Evolutionary conservation across 2,888 invertebrate species (phyloP), one percentile per base, ranked within the genome.

Genomic region (Synergus itoensis): DNA sequence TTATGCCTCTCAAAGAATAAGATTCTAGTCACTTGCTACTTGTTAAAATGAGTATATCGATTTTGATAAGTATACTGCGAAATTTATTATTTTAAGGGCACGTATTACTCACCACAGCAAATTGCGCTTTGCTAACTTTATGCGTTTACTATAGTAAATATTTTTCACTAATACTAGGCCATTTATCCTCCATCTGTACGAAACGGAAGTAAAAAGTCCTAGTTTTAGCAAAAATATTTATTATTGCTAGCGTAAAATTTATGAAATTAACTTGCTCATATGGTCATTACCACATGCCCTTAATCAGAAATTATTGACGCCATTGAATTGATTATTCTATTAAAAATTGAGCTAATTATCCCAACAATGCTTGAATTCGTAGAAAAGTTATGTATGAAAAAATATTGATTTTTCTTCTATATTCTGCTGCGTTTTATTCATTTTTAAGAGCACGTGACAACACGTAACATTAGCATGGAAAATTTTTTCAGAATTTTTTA

Each of bases 331-430:
- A 36, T 69, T 69, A 69, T 28, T 69, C 69, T 69, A 69, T 69
- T 36, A 11, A 48, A 48, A 28, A 48, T 69, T 28, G n/a, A 11
- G 69, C 18, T 28, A 45, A 48, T 48, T 48, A 69, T 21, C 28
- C 45, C 45, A 69, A 69, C 48, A 69, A 69, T 69, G 69, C 28
- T 69, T 28, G 48, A 69, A 69, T 69, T 69, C 48, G 69, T 69
- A 69, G 69, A 69, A 69, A 69, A 69, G 48, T 69, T 69, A 48
- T 48, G 69, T 48, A 48, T 69, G 69, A 48, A 69, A 69, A 69
- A 69, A 69, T 69, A 69, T 65, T 53, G n/a, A n/a, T 65, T 65
- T 69, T 36, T 69, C 45, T 69, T 69, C 48, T 69, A 36, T 36
- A 36, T 36, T 36, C 36, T 64, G 18, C 69, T 48, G 69, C 45